These are phyloP conservation scores for Anser cygnoides DNA, from an alignment of 2,113 vertebrate genomes.

Conservation along the genomic window DNA sequence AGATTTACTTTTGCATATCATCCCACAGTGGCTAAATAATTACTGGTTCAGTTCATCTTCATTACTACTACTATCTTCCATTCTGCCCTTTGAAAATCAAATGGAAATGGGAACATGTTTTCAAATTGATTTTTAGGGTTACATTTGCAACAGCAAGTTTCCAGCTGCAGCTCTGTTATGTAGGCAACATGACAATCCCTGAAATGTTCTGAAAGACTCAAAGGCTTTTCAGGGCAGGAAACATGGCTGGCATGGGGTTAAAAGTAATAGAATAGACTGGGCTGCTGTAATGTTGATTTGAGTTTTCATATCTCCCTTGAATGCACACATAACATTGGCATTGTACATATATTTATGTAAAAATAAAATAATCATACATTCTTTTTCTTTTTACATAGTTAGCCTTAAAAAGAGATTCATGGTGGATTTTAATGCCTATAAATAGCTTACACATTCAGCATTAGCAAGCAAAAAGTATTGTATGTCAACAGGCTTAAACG, in stretches of 20 bases:
- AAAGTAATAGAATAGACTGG: not conserved
- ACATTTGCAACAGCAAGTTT: not conserved
- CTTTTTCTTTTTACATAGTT: not conserved
- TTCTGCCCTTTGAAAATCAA: conserved; percentile 58
- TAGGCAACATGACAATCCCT: not conserved
- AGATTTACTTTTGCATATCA: conserved; percentile 57
- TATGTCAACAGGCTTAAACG: conserved; percentile 52
- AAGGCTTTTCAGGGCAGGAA: not conserved
- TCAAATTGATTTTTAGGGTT: conserved; percentile 33
- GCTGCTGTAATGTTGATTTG: not conserved
- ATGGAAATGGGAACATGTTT: conserved; percentile 37
- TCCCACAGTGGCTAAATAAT: conserved; percentile 63
- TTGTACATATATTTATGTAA: not conserved
- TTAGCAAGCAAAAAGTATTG: conserved; percentile 24
- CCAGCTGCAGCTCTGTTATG: not conserved
- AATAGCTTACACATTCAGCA: conserved; percentile 40
- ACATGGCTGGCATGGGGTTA: not conserved
- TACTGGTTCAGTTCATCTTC: conserved; percentile 64
- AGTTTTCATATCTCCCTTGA: not conserved
- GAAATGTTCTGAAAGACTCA: not conserved
- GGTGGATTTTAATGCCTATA: conserved; percentile 28
- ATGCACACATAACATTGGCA: not conserved
- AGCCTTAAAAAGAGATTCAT: not conserved
- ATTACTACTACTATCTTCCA: conserved; percentile 43
- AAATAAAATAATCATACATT: not conserved